Percentiles rank a stretch among this genome's conserved stretches.
Conservation (phyloP, 1,140 invertebrate species). For the Drosophila bocki region DNA sequence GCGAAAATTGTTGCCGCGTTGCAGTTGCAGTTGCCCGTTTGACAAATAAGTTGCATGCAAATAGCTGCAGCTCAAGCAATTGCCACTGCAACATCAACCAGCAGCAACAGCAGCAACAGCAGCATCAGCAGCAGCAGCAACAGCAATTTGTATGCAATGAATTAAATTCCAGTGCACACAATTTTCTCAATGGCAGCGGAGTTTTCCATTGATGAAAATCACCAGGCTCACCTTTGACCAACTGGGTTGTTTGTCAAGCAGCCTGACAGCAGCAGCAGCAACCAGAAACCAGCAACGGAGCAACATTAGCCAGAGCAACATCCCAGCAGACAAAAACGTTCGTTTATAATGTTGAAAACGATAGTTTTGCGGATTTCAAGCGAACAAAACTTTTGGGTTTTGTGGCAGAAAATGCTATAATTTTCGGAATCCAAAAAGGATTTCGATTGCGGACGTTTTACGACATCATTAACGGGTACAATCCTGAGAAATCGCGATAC, state of each 20-base stretch:
- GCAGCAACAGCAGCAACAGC: slow-evolving; percentile 31
- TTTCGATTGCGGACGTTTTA: no score
- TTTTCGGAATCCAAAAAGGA: no score
- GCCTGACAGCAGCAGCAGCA: slow-evolving; percentile 48
- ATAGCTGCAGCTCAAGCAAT: slow-evolving; percentile 52
- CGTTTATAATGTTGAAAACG: no score
- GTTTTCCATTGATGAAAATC: slow-evolving; percentile 71
- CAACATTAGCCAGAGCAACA: background rate
- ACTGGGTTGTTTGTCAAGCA: slow-evolving; percentile 70
- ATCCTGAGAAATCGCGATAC: no score
- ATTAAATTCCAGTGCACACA: slow-evolving; percentile 72
- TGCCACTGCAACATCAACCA: slow-evolving; percentile 34
- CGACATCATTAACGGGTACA: no score
- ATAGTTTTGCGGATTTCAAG: no score
- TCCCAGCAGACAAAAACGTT: no score
- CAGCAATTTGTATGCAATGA: slow-evolving; percentile 76
- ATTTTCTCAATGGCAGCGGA: slow-evolving; percentile 68
- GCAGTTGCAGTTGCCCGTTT: slow-evolving; percentile 51
- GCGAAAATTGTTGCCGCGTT: slow-evolving; percentile 67
- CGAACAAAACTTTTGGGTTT: no score
- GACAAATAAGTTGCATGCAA: slow-evolving; percentile 82
- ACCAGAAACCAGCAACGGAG: slow-evolving; percentile 1
- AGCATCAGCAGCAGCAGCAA: slow-evolving; percentile 34
- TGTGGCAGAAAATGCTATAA: no score
- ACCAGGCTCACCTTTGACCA: slow-evolving; percentile 66